Percentiles rank a stretch among this genome's conserved stretches.
These are phyloP conservation scores for Noctilio leporinus DNA, from an alignment of 2,113 vertebrate genomes.

Conservation along the genomic window DNA sequence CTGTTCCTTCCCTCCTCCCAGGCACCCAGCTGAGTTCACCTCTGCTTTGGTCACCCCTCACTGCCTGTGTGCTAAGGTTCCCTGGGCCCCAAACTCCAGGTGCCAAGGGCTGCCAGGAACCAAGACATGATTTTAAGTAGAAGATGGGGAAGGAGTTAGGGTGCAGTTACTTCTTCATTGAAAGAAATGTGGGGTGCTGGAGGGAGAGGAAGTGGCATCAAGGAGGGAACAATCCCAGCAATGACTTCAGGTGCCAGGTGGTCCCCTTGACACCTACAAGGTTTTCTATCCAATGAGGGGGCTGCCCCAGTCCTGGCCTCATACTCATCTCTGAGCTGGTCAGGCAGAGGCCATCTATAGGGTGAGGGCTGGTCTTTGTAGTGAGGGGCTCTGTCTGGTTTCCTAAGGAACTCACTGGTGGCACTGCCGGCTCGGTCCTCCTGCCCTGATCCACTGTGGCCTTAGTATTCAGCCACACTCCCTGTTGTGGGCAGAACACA, in stretches of 20 bases:
- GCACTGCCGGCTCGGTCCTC: not conserved
- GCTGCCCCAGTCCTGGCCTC: not conserved
- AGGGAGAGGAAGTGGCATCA: not conserved
- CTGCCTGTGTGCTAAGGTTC: not conserved
- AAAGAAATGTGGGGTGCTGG: not conserved
- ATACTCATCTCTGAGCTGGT: not conserved
- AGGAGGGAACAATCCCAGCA: slow-evolving; percentile 31
- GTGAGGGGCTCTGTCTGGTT: not conserved
- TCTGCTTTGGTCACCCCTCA: not conserved
- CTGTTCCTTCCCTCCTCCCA: not conserved
- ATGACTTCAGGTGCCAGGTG: not conserved
- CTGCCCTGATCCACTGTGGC: not conserved
- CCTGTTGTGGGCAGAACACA: not conserved
- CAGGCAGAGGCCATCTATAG: not conserved
- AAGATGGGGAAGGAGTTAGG: not conserved
- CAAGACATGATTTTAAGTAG: slow-evolving; percentile 16
- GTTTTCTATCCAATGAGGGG: not conserved
- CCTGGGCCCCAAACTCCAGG: not conserved
- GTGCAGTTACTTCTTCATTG: slow-evolving; percentile 36
- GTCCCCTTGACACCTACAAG: not conserved
- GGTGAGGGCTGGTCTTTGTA: not conserved
- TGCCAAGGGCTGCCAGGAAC: not conserved
- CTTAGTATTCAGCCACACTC: not conserved
- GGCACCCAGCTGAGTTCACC: not conserved
- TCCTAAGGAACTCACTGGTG: not conserved